A percentile compares a stretch with the other conserved stretches of the same genome.
phyloP scores from a whole-genome alignment of 2,888 invertebrate species.

The Rapana venosa region DNA sequence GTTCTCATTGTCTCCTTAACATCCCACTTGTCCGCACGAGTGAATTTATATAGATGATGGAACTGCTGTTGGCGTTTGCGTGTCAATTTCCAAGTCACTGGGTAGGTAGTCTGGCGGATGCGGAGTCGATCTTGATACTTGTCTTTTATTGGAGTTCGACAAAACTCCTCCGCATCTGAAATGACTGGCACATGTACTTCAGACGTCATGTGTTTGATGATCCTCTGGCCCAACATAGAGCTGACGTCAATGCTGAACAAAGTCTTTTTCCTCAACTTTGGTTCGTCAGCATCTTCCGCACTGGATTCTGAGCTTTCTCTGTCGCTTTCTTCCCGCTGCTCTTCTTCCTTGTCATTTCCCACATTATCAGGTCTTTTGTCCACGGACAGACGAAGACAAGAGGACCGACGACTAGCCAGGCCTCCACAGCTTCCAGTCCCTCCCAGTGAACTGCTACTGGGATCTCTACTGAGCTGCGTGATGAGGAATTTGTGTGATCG shows the following conservation, averaged over 20 bases:
- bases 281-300: constrained; percentile 39
- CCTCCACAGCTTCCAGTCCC: constrained; percentile 18
- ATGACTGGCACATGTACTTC: constrained; percentile 60
- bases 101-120: constrained; percentile 60
- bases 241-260: constrained; percentile 67
- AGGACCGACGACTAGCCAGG: constrained; percentile 44
- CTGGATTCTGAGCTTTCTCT: constrained; percentile 51
- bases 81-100: constrained; percentile 62
- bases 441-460: constrained; percentile 27
- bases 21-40: constrained; percentile 57
- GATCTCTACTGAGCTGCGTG: constrained; percentile 71
- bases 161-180: constrained; percentile 64
- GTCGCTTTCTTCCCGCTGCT: constrained; percentile 54
- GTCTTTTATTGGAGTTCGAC: constrained; percentile 69
- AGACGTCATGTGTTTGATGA: constrained; percentile 67
- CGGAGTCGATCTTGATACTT: constrained; percentile 64
- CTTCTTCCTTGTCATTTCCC: constrained; percentile 52
- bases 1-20: constrained; percentile 62
- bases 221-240: constrained; percentile 69
- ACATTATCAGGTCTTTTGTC: constrained; percentile 15
- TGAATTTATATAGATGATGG: constrained; percentile 68
- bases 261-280: constrained; percentile 53
- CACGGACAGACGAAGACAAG: constrained; percentile 35
- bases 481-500: constrained; percentile 72
- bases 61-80: constrained; percentile 50